A percentile compares a stretch with the other conserved stretches of the same genome.
These are phyloP conservation scores for Melipona quadrifasciata DNA, from an alignment of 1,140 invertebrate species.

Conservation along the genomic window DNA sequence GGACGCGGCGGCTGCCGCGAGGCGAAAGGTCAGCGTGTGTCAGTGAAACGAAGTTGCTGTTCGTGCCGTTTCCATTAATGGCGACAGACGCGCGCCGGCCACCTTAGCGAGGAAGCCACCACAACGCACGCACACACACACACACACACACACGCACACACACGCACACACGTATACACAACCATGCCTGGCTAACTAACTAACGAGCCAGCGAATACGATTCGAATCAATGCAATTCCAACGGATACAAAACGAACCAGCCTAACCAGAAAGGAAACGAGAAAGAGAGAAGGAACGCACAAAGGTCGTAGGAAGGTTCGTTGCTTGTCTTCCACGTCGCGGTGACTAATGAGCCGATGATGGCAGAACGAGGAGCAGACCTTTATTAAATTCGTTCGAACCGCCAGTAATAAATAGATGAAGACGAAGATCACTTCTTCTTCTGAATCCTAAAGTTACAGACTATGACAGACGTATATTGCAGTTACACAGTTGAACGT, in stretches of 20 bases:
- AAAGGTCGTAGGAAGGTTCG: constrained; percentile 34
- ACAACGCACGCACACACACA: neutral
- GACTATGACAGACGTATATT: no score
- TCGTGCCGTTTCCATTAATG: constrained; percentile 55
- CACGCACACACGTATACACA: no score
- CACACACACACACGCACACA: no score
- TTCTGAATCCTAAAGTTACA: no score
- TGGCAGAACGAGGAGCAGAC: neutral
- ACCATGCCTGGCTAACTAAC: neutral
- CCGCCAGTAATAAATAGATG: constrained; percentile 10
- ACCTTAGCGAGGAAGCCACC: constrained; percentile 35
- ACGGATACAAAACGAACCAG: neutral
- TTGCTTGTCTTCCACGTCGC: neutral
- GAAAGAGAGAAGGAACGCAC: neutral
- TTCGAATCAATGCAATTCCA: neutral
- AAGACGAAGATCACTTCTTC: no score
- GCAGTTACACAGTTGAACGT: no score
- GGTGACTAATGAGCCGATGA: neutral
- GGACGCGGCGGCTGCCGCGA: constrained; percentile 7
- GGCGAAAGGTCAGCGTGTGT: constrained; percentile 54
- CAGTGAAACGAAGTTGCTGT: constrained; percentile 19
- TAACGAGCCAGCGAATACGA: neutral
- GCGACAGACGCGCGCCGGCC: constrained; percentile 21
- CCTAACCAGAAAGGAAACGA: neutral
- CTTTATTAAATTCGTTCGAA: constrained; percentile 1